These are phyloP conservation scores for Poecilia picta DNA, from an alignment of 2,797 vertebrate species.

Conservation along the genomic window DNA sequence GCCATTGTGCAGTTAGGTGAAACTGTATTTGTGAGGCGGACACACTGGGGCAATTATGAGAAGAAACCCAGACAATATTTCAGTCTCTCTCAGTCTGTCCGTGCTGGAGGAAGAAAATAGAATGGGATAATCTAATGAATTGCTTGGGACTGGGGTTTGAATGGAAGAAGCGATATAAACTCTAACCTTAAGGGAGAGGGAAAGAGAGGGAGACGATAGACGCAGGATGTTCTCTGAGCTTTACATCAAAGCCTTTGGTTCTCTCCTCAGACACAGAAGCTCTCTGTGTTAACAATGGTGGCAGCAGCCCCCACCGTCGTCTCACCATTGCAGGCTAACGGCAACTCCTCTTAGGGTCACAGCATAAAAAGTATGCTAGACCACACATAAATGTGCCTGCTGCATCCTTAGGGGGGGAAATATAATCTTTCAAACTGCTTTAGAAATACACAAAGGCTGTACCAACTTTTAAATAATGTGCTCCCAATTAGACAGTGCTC, in stretches of 20 bases:
- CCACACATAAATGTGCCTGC: constrained; percentile 52
- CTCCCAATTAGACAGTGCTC: neutral
- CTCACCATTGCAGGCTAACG: constrained; percentile 57
- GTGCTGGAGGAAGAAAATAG: constrained; percentile 67
- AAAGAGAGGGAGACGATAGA: constrained; percentile 35
- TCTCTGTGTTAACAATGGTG: constrained; percentile 71
- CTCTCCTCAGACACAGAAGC: constrained; percentile 66
- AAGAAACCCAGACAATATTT: constrained; percentile 62
- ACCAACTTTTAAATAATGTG: neutral
- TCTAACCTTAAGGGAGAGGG: constrained; percentile 71
- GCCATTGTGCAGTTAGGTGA: constrained; percentile 42
- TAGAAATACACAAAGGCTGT: neutral
- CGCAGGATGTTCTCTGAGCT: constrained; percentile 61
- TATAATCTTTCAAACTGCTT: constrained; percentile 26
- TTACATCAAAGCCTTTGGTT: constrained; percentile 75
- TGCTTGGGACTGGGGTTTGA: constrained; percentile 64
- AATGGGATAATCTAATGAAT: constrained; percentile 80
- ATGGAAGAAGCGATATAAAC: constrained; percentile 70
- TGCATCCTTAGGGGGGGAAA: constrained; percentile 5
- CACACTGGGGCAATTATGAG: constrained; percentile 55
- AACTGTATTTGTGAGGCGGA: constrained; percentile 41
- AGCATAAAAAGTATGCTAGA: constrained; percentile 57
- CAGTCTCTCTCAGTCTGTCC: constrained; percentile 52
- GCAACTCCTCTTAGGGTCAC: constrained; percentile 62
- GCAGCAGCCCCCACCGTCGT: constrained; percentile 54